Base-by-base conservation (phyloP, 1,140 invertebrate genomes). In the Calycopis cecrops region DNA sequence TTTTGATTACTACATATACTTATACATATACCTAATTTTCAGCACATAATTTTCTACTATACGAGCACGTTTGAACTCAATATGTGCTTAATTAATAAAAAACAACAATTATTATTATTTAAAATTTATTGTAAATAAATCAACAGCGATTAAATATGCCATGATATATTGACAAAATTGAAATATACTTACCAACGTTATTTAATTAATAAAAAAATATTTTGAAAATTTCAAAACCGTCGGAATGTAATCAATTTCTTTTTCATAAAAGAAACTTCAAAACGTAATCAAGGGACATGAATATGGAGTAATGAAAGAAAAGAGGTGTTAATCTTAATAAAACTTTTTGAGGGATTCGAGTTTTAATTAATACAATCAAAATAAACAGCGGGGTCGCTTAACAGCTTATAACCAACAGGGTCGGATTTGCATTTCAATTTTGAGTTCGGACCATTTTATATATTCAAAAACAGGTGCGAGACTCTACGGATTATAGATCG, bases 321-420 rank as follows among this genome's bases (percentile, higher is more conserved):
- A 74, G 74, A 79, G 79, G 79, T 80, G 77, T 79, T 80, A 80
- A 80, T 80, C 74, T 77, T 78, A 67, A 71, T 71, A 69, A 72
- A 81, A 76, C 69, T 78, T 67, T 28, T 49, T 65, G 67, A 75
- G 69, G 73, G 73, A 74, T 73, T 63, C 63, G 53, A 64, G 53
- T 68, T 76, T 80, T 80, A 83, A 83, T 83, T 83, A 83, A 83
- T 83, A 79, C 77, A 83, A 83, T 83, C 79, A 80, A 80, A 80
- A 80, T 74, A 83, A 83, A 80, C 77, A 70, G 64, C 52, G 65
- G 63, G 62, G 51, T 59, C 48, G 48, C 65, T 68, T 62, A 65
- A 62, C 72, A 75, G 77, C 60, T 79, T 79, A 76, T 68, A 55
- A 49, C 52, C 14, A 3, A 52, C 67, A 69, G 68, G 54, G 63